Evolutionary conservation across 1,140 invertebrate genomes (phyloP), one percentile per base, ranked within the genome.

Genomic region (Oppia nitens): DNA sequence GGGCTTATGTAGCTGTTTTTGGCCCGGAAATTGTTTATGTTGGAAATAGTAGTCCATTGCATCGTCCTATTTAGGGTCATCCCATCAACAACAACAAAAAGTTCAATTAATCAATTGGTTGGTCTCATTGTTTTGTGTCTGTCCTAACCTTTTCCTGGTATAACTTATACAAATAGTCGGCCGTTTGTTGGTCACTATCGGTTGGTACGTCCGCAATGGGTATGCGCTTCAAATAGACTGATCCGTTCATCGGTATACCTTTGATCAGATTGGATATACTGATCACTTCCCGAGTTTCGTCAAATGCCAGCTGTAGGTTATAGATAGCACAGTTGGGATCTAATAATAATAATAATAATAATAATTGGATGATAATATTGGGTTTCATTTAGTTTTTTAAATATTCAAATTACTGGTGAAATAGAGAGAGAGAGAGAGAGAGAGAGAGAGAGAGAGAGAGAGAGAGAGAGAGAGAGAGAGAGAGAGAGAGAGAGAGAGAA

Each of bases 151-250:
- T 93, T 67, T 79, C 72, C 63, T 82, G 75, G 70, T 83, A 93
- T 12, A 85, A 70, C 57, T 87, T 74, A 63, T 88, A 81, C 40
- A 95, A 70, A 83, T 87, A 95, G 53, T 81, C 75, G 11, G 85
- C 78, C 60, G 82, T 81, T 57, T 77, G 82, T 60, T 81, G 79
- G 63, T 93, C 87, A 55, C 66, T 65, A 60, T 80, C 79, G 50
- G 80, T 77, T 0, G 92, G 91, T 32, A 95, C 76, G 56, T 81
- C 75, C 50, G 84, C 80, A 20, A 94, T 72, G 2, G 83, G 81
- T 68, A 92, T 84, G 66, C 90, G 78, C 60, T 84, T 79, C 64
- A 89, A 79, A 67, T 83, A 81, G 69, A 93, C 74, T 67, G 91
- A 81, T 1, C 80, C 84, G 60, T 78, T 74, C 1, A 88, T 76